Base-by-base conservation (phyloP, 2,113 vertebrate genomes). In the Collichthys lucidus region DNA sequence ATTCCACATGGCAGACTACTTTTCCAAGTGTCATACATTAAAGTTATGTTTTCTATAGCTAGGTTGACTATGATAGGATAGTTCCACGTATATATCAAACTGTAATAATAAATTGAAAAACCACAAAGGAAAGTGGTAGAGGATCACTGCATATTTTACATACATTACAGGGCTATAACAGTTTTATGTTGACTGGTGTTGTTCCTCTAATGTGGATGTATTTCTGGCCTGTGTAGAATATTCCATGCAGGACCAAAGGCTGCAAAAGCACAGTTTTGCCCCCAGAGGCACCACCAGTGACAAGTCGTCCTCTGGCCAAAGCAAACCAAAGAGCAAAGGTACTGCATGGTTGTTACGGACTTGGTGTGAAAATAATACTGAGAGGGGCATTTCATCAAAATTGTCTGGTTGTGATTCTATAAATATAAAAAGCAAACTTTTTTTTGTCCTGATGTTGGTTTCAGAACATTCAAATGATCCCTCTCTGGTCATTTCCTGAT, bases 301-400 rank as follows among this genome's bases (percentile, higher is more conserved):
- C 85, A 99, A 98, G 94, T 93, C 89, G 57, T 89, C 94, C 40
- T 97, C 96, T 92, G 95, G 95, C 89, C 97, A 98, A 83, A 98
- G 92, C 94, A 99, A 98, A 96, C 96, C 97, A 96, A 99, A 99
- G 94, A 95, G 85, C 91, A 97, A 97, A 96, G 98, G 98, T 99
- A 97, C 0, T 63, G 62, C 77, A 67, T 76, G 35, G 68, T 26
- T 64, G 46, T 35, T 62, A 22, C 10, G 11, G 76, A 20, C 65
- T 72, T 47, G 29, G 26, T 62, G 26, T 72, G 55, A 52, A 31
- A 7, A 29, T 56, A 22, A 22, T n/a, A 75, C 20, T 60, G 31
- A 53, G 82, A 83, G 70, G 65, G 47, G 19, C 67, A 35, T 85
- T 74, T 67, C 60, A 67, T 26, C 35, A 29, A 29, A 86, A 19